A percentile compares a stretch with the other conserved stretches of the same genome.
phyloP scores from a whole-genome alignment of 1,140 invertebrate species.

The Calliphora vicina region DNA sequence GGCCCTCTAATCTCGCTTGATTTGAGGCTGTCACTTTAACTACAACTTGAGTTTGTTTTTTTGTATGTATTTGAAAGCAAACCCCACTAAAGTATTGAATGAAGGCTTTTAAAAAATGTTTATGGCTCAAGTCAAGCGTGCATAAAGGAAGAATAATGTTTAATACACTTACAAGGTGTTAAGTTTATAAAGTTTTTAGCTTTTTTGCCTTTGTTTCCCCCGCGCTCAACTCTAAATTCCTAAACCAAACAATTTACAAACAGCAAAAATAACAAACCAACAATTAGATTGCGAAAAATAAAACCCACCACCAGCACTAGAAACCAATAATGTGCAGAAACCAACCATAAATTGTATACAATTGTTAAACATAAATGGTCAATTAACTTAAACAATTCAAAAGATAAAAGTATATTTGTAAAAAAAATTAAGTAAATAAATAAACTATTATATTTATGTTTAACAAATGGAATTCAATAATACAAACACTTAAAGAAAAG shows the following conservation, averaged over 20 bases:
- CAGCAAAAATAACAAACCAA: neutral
- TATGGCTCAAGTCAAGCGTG: neutral
- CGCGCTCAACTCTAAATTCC: neutral
- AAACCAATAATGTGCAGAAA: no score
- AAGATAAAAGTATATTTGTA: neutral
- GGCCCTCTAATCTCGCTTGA: no score
- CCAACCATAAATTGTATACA: slow-evolving; percentile 28
- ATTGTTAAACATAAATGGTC: slow-evolving; percentile 31
- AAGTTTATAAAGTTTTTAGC: neutral
- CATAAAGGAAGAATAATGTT: neutral
- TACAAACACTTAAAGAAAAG: no score
- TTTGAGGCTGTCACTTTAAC: no score
- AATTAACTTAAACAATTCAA: slow-evolving; percentile 9
- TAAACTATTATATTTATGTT: neutral
- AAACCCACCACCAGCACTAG: neutral
- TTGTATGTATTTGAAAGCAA: no score
- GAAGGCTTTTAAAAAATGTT: no score
- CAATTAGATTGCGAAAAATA: slow-evolving; percentile 17
- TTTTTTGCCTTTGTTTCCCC: neutral
- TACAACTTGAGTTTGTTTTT: no score
- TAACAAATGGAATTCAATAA: no score
- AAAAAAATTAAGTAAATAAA: neutral
- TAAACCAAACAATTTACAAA: neutral
- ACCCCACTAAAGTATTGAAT: no score
- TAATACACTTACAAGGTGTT: slow-evolving; percentile 20